These are phyloP conservation scores for Narcine bancroftii DNA, from an alignment of 2,113 vertebrate genomes.

Conservation along the genomic window DNA sequence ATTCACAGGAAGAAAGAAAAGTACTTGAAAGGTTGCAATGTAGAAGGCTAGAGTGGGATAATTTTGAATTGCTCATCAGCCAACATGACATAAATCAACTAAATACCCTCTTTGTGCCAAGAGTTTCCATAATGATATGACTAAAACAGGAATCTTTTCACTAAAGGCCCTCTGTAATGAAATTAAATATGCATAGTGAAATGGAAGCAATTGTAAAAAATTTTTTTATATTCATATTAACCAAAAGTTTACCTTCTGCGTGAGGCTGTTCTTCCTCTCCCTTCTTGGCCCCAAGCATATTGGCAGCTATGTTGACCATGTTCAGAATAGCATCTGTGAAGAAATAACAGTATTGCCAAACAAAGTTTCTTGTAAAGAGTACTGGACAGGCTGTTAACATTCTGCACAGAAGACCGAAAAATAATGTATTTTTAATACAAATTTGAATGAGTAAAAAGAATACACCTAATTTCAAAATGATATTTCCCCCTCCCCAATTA, in stretches of 20 bases:
- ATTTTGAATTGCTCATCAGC: too few relatives aligned
- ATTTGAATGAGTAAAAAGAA: background rate
- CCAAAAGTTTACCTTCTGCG: slow-evolving; percentile 62
- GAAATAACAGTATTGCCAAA: slow-evolving; percentile 38
- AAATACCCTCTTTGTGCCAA: too few relatives aligned
- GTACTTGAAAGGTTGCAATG: too few relatives aligned
- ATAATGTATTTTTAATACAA: background rate
- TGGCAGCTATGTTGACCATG: slow-evolving; percentile 98
- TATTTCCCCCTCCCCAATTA: background rate
- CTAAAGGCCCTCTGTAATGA: background rate
- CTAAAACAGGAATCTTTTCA: too few relatives aligned
- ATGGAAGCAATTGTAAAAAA: background rate
- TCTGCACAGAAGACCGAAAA: background rate
- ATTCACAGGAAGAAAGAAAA: too few relatives aligned
- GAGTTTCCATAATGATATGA: too few relatives aligned
- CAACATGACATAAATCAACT: too few relatives aligned
- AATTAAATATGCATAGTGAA: too few relatives aligned
- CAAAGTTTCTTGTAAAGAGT: background rate
- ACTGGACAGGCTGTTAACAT: too few relatives aligned
- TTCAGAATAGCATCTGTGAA: slow-evolving; percentile 87
- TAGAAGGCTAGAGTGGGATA: too few relatives aligned
- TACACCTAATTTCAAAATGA: background rate
- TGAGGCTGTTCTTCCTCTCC: slow-evolving; percentile 60
- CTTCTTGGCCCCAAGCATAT: slow-evolving; percentile 85
- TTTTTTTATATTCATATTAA: background rate